Conservation (phyloP, 1,140 invertebrate species). For the Sycobia sp. region DNA sequence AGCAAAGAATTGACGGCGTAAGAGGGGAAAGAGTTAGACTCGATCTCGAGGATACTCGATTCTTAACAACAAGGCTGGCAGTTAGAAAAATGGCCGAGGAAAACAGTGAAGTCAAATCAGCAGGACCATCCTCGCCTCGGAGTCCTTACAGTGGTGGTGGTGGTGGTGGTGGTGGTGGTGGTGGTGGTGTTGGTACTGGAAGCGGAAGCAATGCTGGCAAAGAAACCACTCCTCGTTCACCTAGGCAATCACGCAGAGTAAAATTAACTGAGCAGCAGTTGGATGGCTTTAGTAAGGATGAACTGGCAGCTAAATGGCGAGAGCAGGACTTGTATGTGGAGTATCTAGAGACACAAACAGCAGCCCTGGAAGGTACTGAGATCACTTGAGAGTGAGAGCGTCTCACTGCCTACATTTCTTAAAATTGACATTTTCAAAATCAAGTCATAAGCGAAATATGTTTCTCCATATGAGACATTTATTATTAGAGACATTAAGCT, state of each 20-base stretch:
- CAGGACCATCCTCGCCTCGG: conserved; percentile 52
- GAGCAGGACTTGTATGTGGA: conserved; percentile 65
- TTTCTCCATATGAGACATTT: conserved; percentile 15
- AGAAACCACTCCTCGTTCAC: conserved; percentile 51
- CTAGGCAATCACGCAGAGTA: conserved; percentile 52
- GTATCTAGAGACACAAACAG: conserved; percentile 59
- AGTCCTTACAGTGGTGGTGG: conserved; percentile 44
- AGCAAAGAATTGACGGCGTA: conserved; percentile 8
- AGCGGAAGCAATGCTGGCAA: conserved; percentile 37
- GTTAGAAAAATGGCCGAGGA: conserved; percentile 53
- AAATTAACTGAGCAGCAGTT: conserved; percentile 62
- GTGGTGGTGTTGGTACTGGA: too few relatives aligned
- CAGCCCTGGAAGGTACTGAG: conserved; percentile 63
- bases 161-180: too few relatives aligned
- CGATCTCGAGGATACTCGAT: conserved; percentile 1
- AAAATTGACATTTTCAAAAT: conserved; percentile 43
- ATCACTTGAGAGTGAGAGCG: conserved; percentile 53
- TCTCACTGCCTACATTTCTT: conserved; percentile 54
- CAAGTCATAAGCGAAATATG: conserved; percentile 40
- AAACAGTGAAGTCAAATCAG: conserved; percentile 51
- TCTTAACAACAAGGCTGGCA: neutral
- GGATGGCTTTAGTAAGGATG: conserved; percentile 60
- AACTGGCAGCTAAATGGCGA: conserved; percentile 62
- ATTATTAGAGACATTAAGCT: conserved; percentile 51
- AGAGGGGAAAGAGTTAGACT: conserved; percentile 10